Evolutionary conservation across 2,888 invertebrate genomes (phyloP), one percentile per base, ranked within the genome.

Genomic region (Dione vanillae): DNA sequence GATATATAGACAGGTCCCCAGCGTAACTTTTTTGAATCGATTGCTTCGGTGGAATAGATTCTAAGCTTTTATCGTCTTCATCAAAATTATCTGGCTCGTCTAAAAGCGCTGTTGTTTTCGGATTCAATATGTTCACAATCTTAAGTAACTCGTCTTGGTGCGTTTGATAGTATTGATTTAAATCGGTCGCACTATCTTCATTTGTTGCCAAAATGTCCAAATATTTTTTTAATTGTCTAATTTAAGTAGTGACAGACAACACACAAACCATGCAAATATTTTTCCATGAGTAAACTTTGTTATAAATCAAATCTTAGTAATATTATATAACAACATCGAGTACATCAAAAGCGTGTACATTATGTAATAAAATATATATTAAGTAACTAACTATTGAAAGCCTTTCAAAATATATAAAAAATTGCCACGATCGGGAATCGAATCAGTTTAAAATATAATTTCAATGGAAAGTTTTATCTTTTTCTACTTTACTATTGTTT

Each of bases 141-240:
- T 89, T 91, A 62, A 86, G 83, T 19, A 93, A 75, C 69, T 92
- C 92, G 0, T 92, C 92, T 69, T 89, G 91, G 66, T 93, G 93
- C 47, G 82, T 82, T 74, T 87, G 86, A 73, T 90, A 92, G 67
- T 92, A 93, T 68, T 89, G 82, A 73, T 87, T 89, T 72, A 92
- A 78, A 76, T 92, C 92, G 7, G 88, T 84, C 1, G 85, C 84
- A 58, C 82, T 91, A 66, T 92, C 92, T 67, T 94, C 90, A 67
- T 92, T 90, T 16, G 92, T 90, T 78, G 92, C 94, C 80, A 95
- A 89, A 91, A 95, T 94, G 89, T 95, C 94, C 88, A 95, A 91
- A 85, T 94, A 95, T 80, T 94, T 94, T 86, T 89, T 91, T 83
- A 93, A 85, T 83, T 94, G 92, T 84, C 94, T 94, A 84, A 78